These are phyloP conservation scores for Zaprionus ghesquierei DNA, from an alignment of 1,140 invertebrate species.

Conservation along the genomic window DNA sequence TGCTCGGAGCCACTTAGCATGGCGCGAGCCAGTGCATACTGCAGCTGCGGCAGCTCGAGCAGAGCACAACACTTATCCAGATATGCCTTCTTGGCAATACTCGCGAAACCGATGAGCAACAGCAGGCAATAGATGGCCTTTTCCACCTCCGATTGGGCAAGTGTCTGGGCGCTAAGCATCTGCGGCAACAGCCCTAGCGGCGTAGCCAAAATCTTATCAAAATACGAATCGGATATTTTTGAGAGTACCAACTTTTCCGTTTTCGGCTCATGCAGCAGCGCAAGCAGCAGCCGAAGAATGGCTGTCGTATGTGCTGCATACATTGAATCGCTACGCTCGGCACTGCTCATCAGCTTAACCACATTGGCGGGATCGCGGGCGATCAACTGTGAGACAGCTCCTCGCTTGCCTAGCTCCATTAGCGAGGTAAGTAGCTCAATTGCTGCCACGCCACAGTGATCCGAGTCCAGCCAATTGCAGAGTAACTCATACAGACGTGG, in stretches of 20 bases:
- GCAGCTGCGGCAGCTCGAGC: slow-evolving; percentile 63
- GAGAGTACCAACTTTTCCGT: slow-evolving; percentile 75
- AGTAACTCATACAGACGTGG: slow-evolving; percentile 65
- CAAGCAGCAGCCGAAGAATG: slow-evolving; percentile 60
- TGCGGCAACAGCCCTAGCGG: slow-evolving; percentile 52
- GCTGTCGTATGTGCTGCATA: slow-evolving; percentile 44
- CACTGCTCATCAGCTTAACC: slow-evolving; percentile 52
- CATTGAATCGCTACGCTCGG: slow-evolving; percentile 60
- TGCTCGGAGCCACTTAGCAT: slow-evolving; percentile 61
- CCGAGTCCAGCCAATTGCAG: slow-evolving; percentile 62
- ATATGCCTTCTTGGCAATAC: slow-evolving; percentile 79
- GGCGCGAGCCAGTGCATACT: slow-evolving; percentile 67
- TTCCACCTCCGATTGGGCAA: slow-evolving; percentile 59
- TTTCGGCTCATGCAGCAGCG: slow-evolving; percentile 58
- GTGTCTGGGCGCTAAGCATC: slow-evolving; percentile 44
- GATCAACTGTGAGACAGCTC: slow-evolving; percentile 52
- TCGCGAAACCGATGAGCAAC: slow-evolving; percentile 70
- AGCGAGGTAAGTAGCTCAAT: slow-evolving; percentile 56
- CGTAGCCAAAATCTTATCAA: slow-evolving; percentile 71
- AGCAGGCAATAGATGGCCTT: slow-evolving; percentile 72
- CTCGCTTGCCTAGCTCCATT: slow-evolving; percentile 50
- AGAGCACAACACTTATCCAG: slow-evolving; percentile 69
- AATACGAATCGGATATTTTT: slow-evolving; percentile 75
- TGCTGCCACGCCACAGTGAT: slow-evolving; percentile 65
- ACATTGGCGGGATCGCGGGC: slow-evolving; percentile 55